Conservation (phyloP, 1,140 invertebrate species). For the Zaprionus inermis region DNA sequence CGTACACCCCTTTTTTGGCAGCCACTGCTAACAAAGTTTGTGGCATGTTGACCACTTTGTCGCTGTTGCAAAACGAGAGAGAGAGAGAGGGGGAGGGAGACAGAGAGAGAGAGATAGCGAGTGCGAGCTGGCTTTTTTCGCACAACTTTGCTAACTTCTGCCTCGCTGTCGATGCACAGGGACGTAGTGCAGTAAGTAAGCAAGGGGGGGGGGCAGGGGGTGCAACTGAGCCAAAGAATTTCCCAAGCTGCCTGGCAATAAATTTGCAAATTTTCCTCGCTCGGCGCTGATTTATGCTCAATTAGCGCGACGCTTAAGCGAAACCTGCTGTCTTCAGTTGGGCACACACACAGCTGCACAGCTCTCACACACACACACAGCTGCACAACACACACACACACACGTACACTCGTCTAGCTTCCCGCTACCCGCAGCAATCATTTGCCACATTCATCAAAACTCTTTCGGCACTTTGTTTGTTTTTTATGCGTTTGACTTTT, state of each 20-base stretch:
- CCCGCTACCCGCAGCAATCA: slow-evolving; percentile 63
- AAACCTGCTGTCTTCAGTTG: neutral
- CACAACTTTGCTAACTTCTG: slow-evolving; percentile 59
- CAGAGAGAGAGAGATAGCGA: neutral
- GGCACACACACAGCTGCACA: neutral
- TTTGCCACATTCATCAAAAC: slow-evolving; percentile 70
- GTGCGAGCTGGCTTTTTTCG: slow-evolving; percentile 34
- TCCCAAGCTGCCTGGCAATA: slow-evolving; percentile 56
- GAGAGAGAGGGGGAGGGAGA: slow-evolving; percentile 16
- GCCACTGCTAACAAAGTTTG: slow-evolving; percentile 68
- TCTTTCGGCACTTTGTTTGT: slow-evolving; percentile 60
- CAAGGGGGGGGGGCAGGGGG: too few species aligned
- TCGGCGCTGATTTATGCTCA: slow-evolving; percentile 74
- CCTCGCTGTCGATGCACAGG: slow-evolving; percentile 76
- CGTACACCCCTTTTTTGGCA: slow-evolving; percentile 52
- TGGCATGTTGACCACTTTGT: slow-evolving; percentile 82
- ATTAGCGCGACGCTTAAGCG: slow-evolving; percentile 56
- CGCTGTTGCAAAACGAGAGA: too few species aligned
- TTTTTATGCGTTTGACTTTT: slow-evolving; percentile 70
- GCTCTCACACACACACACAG: slow-evolving; percentile 14
- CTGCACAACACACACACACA: slow-evolving; percentile 18
- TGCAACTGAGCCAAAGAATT: slow-evolving; percentile 62
- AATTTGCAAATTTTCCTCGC: slow-evolving; percentile 62
- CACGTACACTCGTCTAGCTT: too few species aligned
- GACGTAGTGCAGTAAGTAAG: neutral